phyloP scores from a whole-genome alignment of 2,113 vertebrate genomes.

The Leptobrachium leishanense region DNA sequence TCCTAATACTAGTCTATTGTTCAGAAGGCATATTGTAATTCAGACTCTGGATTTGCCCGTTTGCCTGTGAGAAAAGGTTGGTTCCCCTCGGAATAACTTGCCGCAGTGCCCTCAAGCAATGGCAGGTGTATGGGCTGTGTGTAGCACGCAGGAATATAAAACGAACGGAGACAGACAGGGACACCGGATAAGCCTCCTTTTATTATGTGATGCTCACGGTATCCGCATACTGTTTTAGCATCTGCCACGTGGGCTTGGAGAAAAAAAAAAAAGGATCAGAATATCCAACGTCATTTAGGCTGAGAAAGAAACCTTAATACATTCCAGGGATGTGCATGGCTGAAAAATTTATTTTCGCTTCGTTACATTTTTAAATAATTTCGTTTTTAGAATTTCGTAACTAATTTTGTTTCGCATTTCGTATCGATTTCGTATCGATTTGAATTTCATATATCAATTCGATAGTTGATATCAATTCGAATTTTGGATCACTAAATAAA shows the following conservation, averaged over 20 bases:
- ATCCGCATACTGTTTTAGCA: neutral
- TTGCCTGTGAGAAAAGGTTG: conserved; percentile 58
- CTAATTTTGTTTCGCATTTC: too few species aligned
- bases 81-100: conserved; percentile 55
- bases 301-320: too few species aligned
- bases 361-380: too few species aligned
- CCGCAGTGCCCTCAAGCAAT: conserved; percentile 53
- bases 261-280: too few species aligned
- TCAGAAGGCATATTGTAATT: conserved; percentile 53
- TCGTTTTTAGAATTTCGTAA: too few species aligned
- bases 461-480: too few species aligned
- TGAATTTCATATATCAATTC: too few species aligned
- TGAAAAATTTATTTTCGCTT: too few species aligned
- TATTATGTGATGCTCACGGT: neutral
- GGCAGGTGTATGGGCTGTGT: conserved; percentile 50
- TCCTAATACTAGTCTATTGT: conserved; percentile 48
- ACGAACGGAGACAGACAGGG: neutral
- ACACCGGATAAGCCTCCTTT: neutral
- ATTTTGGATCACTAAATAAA: too few species aligned
- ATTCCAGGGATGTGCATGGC: too few species aligned
- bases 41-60: conserved; percentile 51
- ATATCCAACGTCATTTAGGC: too few species aligned
- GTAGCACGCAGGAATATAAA: neutral
- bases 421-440: too few species aligned
- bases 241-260: neutral